These are phyloP conservation scores for Climacteris rufus DNA, from an alignment of 2,113 vertebrate species.

Conservation along the genomic window DNA sequence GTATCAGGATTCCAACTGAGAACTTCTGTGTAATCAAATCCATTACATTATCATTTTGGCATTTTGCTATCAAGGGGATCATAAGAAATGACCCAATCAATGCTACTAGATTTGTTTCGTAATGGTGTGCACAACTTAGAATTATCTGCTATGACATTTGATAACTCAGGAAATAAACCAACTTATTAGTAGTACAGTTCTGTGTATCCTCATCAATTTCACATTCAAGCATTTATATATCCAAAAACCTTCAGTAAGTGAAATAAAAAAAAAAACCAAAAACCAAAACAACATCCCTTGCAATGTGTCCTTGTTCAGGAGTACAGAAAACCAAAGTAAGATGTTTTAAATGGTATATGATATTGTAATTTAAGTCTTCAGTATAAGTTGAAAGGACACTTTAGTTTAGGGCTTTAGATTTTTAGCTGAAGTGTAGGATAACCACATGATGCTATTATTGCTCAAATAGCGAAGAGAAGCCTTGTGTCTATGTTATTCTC, in stretches of 20 bases:
- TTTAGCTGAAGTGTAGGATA: not conserved
- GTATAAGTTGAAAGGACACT: not conserved
- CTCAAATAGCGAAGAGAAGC: not conserved
- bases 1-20: not conserved
- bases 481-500: not conserved
- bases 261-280: not conserved
- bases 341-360: not conserved
- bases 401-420: not conserved
- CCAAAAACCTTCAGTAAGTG: not conserved
- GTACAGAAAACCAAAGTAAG: not conserved
- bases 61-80: not conserved
- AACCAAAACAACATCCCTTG: too few species aligned
- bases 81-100: not conserved
- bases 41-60: not conserved
- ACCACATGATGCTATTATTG: not conserved
- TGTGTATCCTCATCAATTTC: not conserved
- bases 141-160: not conserved
- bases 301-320: not conserved
- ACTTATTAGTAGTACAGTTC: not conserved
- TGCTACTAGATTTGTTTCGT: not conserved
- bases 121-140: not conserved
- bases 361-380: not conserved
- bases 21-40: not conserved
- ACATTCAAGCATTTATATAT: not conserved
- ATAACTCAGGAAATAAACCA: conserved; percentile 49